These are phyloP conservation scores for Ganaspis brasiliensis DNA, from an alignment of 2,888 invertebrate species.

Conservation along the genomic window DNA sequence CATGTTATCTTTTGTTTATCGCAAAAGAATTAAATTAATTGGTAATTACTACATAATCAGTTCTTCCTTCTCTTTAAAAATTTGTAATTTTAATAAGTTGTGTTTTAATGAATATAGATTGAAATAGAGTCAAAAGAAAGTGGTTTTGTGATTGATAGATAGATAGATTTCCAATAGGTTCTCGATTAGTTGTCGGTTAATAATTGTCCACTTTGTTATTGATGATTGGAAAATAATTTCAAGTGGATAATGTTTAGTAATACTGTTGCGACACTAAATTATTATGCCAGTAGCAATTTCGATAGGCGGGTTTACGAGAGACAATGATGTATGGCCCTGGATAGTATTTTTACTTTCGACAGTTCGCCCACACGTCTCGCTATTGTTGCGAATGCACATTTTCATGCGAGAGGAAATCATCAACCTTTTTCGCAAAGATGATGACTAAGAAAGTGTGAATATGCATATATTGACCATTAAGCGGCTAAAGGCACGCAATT, in stretches of 20 bases:
- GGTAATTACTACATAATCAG: too few species aligned
- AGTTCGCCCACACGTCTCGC: constrained; percentile 23
- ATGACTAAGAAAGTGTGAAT: constrained; percentile 24
- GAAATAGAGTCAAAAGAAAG: too few species aligned
- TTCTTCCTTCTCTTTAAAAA: too few species aligned
- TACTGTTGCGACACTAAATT: constrained; percentile 16
- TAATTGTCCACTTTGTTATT: background rate
- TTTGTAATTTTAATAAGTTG: too few species aligned
- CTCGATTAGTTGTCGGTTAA: background rate
- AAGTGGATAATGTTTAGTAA: constrained; percentile 1
- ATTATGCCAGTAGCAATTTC: constrained; percentile 21
- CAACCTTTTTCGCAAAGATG: background rate
- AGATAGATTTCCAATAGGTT: constrained; percentile 12
- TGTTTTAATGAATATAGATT: too few species aligned
- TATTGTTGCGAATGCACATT: constrained; percentile 19
- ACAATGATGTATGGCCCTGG: constrained; percentile 33
- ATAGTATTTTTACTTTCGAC: constrained; percentile 36
- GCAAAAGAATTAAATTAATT: too few species aligned
- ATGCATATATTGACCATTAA: constrained; percentile 1
- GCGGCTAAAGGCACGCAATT: background rate
- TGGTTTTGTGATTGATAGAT: background rate
- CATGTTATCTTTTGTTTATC: too few species aligned
- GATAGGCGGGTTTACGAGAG: constrained; percentile 23
- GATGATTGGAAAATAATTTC: background rate
- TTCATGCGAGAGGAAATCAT: constrained; percentile 29